phyloP scores from a whole-genome alignment of 2,797 vertebrate genomes.

The Pantherophis alleghaniensis region DNA sequence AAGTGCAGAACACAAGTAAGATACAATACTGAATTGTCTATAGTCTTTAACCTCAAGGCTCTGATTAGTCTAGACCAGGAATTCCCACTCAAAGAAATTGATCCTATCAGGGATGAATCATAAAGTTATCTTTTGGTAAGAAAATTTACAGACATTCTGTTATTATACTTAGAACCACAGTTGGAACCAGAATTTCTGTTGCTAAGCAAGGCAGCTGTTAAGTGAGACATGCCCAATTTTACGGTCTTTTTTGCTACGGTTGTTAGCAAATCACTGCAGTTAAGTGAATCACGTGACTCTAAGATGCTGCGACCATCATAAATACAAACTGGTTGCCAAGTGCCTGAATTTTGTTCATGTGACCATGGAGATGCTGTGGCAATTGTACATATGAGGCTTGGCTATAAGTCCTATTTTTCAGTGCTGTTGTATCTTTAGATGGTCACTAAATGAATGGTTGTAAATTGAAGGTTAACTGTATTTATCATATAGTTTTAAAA shows the following conservation, averaged over 20 bases:
- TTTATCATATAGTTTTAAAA: not conserved
- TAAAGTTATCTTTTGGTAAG: not conserved
- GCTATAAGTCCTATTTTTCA: not conserved
- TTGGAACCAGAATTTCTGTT: too few relatives aligned
- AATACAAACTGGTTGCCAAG: not conserved
- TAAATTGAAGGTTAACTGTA: not conserved
- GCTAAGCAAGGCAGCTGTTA: not conserved
- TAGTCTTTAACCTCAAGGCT: not conserved
- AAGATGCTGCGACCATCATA: not conserved
- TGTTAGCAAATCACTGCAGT: not conserved
- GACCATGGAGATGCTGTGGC: not conserved
- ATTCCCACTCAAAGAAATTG: not conserved
- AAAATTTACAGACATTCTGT: not conserved
- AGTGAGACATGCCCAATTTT: not conserved
- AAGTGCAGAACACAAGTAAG: not conserved
- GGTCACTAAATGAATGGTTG: not conserved
- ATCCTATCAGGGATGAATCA: not conserved
- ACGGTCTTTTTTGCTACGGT: not conserved
- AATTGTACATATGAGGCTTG: not conserved
- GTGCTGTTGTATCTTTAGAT: not conserved
- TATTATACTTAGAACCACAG: not conserved
- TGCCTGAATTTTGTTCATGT: not conserved
- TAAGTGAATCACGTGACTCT: not conserved
- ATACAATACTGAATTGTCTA: not conserved
- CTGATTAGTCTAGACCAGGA: not conserved